Evolutionary conservation across 2,797 vertebrate genomes (phyloP).

Genomic region (Alcedo atthis): DNA sequence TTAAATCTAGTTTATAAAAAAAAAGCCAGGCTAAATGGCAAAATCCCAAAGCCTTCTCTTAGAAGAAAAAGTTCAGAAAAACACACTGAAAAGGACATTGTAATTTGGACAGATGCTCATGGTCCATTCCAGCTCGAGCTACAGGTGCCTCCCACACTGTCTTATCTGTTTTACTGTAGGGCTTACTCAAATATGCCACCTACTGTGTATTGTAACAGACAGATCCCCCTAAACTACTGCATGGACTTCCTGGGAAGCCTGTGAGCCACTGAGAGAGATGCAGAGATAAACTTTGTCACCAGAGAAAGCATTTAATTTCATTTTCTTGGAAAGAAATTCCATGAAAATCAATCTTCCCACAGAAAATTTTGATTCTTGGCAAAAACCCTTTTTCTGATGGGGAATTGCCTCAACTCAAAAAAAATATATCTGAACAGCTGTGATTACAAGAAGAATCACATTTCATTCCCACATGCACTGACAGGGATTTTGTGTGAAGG

Average conservation of each 20-base stretch:
- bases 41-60: background rate
- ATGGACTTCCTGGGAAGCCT: background rate
- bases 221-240: background rate
- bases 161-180: background rate
- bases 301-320: conserved; percentile 22
- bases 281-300: conserved; percentile 12
- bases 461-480: background rate
- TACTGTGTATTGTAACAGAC: accelerated
- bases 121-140: background rate
- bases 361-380: conserved; percentile 30
- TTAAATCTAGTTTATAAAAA: background rate
- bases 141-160: background rate
- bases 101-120: background rate
- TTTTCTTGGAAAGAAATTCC: conserved; percentile 45
- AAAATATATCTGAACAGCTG: background rate
- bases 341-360: conserved; percentile 52
- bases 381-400: background rate
- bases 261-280: background rate
- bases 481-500: background rate
- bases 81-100: background rate
- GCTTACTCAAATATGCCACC: background rate
- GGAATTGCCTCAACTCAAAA: background rate
- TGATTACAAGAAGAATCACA: background rate
- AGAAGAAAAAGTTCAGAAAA: background rate
- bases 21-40: background rate